phyloP scores from a whole-genome alignment of 2,888 invertebrate genomes.

The Sceliomorpha sp. region DNA sequence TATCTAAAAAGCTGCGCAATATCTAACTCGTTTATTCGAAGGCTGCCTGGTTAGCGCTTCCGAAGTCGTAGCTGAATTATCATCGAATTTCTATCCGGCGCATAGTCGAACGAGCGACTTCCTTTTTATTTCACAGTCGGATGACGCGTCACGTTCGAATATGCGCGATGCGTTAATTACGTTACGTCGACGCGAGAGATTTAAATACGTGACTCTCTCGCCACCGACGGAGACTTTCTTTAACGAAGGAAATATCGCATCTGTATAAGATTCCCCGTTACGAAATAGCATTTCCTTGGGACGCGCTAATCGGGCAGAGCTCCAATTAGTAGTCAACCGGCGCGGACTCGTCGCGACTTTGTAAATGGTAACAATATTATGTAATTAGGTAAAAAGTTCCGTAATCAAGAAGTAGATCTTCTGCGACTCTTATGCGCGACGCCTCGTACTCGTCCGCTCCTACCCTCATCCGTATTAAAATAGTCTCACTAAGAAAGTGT shows the following conservation, averaged over 20 bases:
- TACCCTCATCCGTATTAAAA: constrained; percentile 74
- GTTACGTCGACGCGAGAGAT: too few species aligned
- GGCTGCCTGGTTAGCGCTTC: too few species aligned
- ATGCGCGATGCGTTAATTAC: too few species aligned
- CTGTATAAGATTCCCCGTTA: constrained; percentile 56
- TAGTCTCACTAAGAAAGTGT: constrained; percentile 73
- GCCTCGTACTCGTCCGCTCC: constrained; percentile 49
- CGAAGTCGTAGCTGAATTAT: too few species aligned
- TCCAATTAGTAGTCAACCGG: constrained; percentile 74
- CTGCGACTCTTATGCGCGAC: constrained; percentile 63
- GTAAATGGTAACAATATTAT: constrained; percentile 79
- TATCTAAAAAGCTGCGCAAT: constrained; percentile 28
- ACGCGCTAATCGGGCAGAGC: constrained; percentile 67
- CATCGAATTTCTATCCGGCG: too few species aligned
- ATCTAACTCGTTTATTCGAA: too few species aligned
- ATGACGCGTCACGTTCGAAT: too few species aligned
- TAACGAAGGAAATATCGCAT: constrained; percentile 38
- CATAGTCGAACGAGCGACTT: too few species aligned
- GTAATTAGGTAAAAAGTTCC: constrained; percentile 80
- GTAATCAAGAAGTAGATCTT: constrained; percentile 80
- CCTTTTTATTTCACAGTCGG: too few species aligned
- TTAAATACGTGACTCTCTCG: constrained; percentile 17
- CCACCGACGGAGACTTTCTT: constrained; percentile 24
- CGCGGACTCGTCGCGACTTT: constrained; percentile 72
- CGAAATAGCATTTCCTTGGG: constrained; percentile 58